Evolutionary conservation across 2,888 invertebrate genomes (phyloP), one percentile per base, ranked within the genome.

Genomic region (Caenorhabditis macrosperma): DNA sequence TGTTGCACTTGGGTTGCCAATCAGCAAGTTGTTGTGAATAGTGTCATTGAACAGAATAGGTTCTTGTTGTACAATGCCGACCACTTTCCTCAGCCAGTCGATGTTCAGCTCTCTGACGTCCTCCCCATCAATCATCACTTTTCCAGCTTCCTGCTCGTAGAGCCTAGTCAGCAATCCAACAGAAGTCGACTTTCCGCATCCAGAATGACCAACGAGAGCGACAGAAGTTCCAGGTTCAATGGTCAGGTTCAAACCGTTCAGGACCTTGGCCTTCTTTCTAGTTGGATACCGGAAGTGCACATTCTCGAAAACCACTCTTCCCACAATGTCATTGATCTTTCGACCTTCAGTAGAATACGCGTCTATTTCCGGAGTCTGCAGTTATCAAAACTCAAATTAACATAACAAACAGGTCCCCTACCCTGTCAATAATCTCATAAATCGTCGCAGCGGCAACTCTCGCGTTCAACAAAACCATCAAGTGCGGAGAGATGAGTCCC

Each of bases 131-230:
- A 84, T 77, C 38, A 71, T 59, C n/a, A 93, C 93, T 46, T 92
- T 89, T 17, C 95, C 95, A 2, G 91, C 91, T 17, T 92, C 91
- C 0, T 94, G 94, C 90, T 95, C 95, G 90, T 96, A 90, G 6
- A 88, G 75, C 38, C 88, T 71, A 91, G 95, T 94, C 0, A 96
- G 91, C 30, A 96, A 92, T 88, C 95, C 94, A 69, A 96, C 94
- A 48, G 95, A 94, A 0, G 96, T 96, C 0, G 86, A 85, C 57
- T 89, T 89, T 52, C 89, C 89, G 54, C 95, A 95, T 0, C 96
- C 96, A 82, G 79, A 81, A 41, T 93, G 94, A 91, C 76, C 96
- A 9, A 93, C 92, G 38, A 91, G 67, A 6, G 91, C 91, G 12
- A 91, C 85, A 0, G 87, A 88, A 26, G 91, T 87, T 28, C 92